Evolutionary conservation across 1,140 invertebrate genomes (phyloP), one percentile per base, ranked within the genome.

Genomic region (Hestina assimilis): DNA sequence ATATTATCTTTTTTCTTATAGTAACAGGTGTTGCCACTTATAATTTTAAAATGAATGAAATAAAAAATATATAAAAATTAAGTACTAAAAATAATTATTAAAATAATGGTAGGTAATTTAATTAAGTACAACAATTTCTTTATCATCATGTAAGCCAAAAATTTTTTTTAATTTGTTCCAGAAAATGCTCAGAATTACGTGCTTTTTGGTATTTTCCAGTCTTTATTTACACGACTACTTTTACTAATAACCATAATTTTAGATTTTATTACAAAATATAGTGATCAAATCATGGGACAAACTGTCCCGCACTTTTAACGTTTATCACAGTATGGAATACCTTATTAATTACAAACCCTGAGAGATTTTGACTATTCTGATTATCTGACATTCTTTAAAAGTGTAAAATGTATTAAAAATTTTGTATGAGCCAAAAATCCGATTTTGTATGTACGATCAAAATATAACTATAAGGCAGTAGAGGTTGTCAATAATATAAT

Each of bases 131-230:
- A 33, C 6, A 15, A 33, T 14, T 15, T 33, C 12, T 6, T 14
- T 15, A 14, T 15, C 15, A 12, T 31, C 4, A n/a, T n/a, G n/a
- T n/a, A n/a, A n/a, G n/a, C n/a, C n/a, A n/a, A n/a, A n/a, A n/a
- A n/a, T n/a, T n/a, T 46, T 40, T 45, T 38, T 19, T 17, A 41
- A 35, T 35, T 56, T 41, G 21, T 6, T 38, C 26, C 24, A 51
- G 42, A 19, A 33, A 35, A 12, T 8, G 60, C 58, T 33, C 50
- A 19, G 17, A 47, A 26, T 19, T 33, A 48, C 45, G 15, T 19
- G 19, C 59, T 77, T 75, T 79, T 77, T 77, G 74, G 69, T 75
- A 68, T 62, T 14, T n/a, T 14, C 50, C 72, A 79, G 74, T 77
- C 74, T 75, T 79, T 28, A 7, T 57, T 70, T 63, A 24, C 20